Percentiles rank a stretch among this genome's conserved stretches.
phyloP scores from a whole-genome alignment of 1,140 invertebrate species.

The Hesperophylax magnus region DNA sequence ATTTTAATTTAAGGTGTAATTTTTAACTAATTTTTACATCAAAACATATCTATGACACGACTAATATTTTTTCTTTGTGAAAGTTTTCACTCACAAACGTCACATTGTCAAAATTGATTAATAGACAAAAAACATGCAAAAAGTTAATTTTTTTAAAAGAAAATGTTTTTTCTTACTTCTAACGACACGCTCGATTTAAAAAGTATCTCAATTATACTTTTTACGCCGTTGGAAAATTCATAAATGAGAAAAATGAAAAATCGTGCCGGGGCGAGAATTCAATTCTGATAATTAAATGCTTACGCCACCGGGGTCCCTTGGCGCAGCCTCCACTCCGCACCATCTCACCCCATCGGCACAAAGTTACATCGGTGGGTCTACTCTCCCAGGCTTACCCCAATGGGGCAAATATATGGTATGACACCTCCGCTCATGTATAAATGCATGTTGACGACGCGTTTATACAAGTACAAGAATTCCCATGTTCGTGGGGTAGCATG shows the following conservation, averaged over 20 bases:
- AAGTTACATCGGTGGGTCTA: not conserved
- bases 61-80: too few species aligned
- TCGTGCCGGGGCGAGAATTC: constrained; percentile 17
- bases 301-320: constrained; percentile 24
- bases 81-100: too few species aligned
- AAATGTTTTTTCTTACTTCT: too few species aligned
- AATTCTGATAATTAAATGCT: constrained; percentile 56
- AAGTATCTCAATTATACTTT: not conserved
- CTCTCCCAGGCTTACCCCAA: constrained; percentile 9
- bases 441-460: constrained; percentile 55
- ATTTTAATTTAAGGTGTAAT: too few species aligned
- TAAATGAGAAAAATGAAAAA: constrained; percentile 24
- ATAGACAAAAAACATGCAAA: too few species aligned
- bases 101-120: too few species aligned
- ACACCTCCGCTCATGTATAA: constrained; percentile 57
- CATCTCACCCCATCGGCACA: not conserved
- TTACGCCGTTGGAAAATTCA: not conserved
- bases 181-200: not conserved
- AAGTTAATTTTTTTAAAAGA: too few species aligned
- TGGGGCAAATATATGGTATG: constrained; percentile 53
- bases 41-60: too few species aligned
- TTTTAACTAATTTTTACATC: too few species aligned
- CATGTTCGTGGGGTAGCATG: not conserved
- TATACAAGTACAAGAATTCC: constrained; percentile 1
- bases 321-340: not conserved